These are phyloP conservation scores for Eidolon dupreanum DNA, from an alignment of 2,797 vertebrate species.

Conservation along the genomic window DNA sequence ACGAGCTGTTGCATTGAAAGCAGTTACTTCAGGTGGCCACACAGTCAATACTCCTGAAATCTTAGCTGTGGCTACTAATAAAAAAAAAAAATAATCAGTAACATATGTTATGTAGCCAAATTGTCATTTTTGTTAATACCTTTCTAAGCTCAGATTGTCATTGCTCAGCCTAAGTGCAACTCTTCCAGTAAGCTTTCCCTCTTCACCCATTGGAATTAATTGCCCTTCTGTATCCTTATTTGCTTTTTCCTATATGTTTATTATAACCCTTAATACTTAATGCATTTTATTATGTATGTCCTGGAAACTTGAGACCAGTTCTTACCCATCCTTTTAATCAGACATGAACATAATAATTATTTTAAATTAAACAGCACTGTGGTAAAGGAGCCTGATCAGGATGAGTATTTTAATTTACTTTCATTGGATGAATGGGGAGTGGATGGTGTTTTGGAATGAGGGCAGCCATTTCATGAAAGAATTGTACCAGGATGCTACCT, in stretches of 20 bases:
- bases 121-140: conserved; percentile 64
- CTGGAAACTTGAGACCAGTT: conserved; percentile 61
- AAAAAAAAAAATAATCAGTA: conserved; percentile 66
- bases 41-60: conserved; percentile 30
- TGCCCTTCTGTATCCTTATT: conserved; percentile 67
- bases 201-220: conserved; percentile 61
- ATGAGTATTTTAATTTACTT: conserved; percentile 33
- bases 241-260: conserved; percentile 70
- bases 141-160: conserved; percentile 55
- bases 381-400: background rate
- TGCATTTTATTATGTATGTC: conserved; percentile 67
- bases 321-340: conserved; percentile 68
- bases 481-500: background rate
- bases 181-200: conserved; percentile 66
- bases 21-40: background rate
- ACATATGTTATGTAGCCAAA: conserved; percentile 14
- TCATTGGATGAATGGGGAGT: background rate
- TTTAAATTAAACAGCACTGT: conserved; percentile 54
- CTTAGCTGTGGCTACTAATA: conserved; percentile 56
- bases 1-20: background rate
- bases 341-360: conserved; percentile 51
- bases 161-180: conserved; percentile 57
- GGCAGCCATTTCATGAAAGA: background rate
- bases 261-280: conserved; percentile 55
- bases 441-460: no score